A percentile compares a stretch with the other conserved stretches of the same genome.
phyloP scores from a whole-genome alignment of 2,797 vertebrate genomes.

The Danio choprae region DNA sequence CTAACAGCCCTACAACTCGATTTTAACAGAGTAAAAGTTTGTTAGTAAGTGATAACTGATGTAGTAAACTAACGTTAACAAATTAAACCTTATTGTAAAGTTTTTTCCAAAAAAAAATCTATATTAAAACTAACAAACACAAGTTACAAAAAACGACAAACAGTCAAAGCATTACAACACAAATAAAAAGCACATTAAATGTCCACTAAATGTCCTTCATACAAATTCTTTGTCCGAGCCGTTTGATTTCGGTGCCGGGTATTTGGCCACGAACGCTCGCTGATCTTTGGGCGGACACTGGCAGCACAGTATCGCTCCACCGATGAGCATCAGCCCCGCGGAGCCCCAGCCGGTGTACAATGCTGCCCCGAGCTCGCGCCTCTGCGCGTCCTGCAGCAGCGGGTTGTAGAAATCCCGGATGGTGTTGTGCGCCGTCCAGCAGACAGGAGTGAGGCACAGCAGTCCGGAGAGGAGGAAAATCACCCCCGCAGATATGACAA shows the following conservation, averaged over 20 bases:
- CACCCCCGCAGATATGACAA: slow-evolving; percentile 75
- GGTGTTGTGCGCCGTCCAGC: slow-evolving; percentile 77
- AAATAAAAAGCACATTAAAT: background rate
- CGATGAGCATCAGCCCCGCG: slow-evolving; percentile 82
- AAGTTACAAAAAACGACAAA: too few relatives aligned
- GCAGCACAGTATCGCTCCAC: slow-evolving; percentile 84
- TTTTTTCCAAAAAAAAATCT: too few relatives aligned
- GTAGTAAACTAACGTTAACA: too few relatives aligned
- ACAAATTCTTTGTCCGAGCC: slow-evolving; percentile 74
- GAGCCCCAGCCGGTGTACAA: slow-evolving; percentile 91
- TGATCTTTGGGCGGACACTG: slow-evolving; percentile 69
- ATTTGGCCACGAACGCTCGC: slow-evolving; percentile 68
- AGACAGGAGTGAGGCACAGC: slow-evolving; percentile 76
- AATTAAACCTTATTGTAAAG: too few relatives aligned
- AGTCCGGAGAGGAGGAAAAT: slow-evolving; percentile 78
- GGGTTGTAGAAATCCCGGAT: slow-evolving; percentile 83
- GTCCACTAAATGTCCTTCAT: slow-evolving; percentile 53
- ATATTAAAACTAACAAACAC: background rate
- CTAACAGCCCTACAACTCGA: too few relatives aligned
- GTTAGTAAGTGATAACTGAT: too few relatives aligned
- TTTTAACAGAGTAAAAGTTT: too few relatives aligned
- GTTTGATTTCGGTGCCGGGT: slow-evolving; percentile 70
- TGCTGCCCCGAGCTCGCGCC: slow-evolving; percentile 87
- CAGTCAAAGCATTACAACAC: too few relatives aligned
- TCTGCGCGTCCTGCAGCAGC: slow-evolving; percentile 72